These are phyloP conservation scores for Chymomyza amoena DNA, from an alignment of 2,888 invertebrate genomes.

Conservation along the genomic window DNA sequence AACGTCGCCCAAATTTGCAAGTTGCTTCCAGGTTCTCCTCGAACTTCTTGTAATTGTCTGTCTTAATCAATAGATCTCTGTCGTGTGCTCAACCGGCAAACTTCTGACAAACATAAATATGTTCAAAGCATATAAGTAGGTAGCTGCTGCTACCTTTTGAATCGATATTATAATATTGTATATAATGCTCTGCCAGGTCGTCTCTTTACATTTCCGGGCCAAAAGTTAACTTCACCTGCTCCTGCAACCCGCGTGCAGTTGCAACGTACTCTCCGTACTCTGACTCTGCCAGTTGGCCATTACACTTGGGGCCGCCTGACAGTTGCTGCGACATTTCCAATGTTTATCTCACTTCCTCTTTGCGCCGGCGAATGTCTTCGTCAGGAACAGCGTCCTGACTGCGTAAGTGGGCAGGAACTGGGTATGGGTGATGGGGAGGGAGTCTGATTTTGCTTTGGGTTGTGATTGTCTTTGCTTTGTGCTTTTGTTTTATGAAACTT, in stretches of 20 bases:
- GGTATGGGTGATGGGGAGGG: not conserved
- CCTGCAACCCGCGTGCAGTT: conserved; percentile 1
- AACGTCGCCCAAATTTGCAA: too few relatives aligned
- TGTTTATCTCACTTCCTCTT: conserved; percentile 60
- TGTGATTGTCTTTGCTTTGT: not conserved
- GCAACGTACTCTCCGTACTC: too few relatives aligned
- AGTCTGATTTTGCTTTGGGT: not conserved
- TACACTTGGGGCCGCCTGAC: conserved; percentile 15
- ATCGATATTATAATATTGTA: too few relatives aligned
- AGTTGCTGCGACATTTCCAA: conserved; percentile 51
- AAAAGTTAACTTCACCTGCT: conserved; percentile 37
- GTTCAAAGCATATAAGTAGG: too few relatives aligned
- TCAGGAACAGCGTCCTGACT: not conserved
- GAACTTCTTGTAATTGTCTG: too few relatives aligned
- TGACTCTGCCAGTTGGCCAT: not conserved
- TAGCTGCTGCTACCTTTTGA: too few relatives aligned
- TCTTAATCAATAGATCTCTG: too few relatives aligned
- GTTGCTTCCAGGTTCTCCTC: too few relatives aligned
- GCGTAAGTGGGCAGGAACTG: not conserved
- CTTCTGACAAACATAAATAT: too few relatives aligned
- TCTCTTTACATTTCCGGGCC: not conserved
- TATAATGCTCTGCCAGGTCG: too few relatives aligned
- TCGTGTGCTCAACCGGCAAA: too few relatives aligned
- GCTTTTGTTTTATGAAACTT: conserved; percentile 38
- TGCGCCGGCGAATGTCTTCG: not conserved